Base-by-base conservation (phyloP, 2,797 vertebrate species). In the Steatocranus sp. region DNA sequence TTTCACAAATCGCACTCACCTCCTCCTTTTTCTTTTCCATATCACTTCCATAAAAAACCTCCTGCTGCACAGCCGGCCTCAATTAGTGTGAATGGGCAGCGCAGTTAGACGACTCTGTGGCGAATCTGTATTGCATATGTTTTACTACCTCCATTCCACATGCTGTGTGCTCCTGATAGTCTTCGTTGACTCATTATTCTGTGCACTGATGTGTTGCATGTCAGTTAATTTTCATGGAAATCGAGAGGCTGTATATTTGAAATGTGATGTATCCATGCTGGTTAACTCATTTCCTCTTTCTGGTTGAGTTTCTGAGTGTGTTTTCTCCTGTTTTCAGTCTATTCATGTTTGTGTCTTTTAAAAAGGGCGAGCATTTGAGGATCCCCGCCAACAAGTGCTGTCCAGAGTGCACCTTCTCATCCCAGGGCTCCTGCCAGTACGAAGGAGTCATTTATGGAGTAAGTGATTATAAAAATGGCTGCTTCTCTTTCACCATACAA, bases 351-450 rank as follows among this genome's bases (percentile, higher is more conserved):
- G 23, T 84, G 14, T 80, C 82, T 85, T 82, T 63, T 90, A 75
- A 23, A 43, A 41, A 99, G 98, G 98, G 98, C 3, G 97, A 98
- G 84, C 95, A 94, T 54, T 92, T 99, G 78, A 97, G 93, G 83
- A 97, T 98, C 86, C 92, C 95, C 12, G 92, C 97, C 86, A 97
- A 97, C 89, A 85, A 95, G 49, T 99, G 98, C 92, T 99, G 98
- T 80, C 98, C 98, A 0, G 93, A 96, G 83, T 99, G 98, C 80
- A 84, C 94, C 27, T 89, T 91, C 8, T 91, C 79, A 46, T 94
- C 93, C 0, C 80, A 94, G 32, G 96, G 93, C 46, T 96, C 94
- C 85, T 99, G 98, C 92, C 96, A 90, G 78, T 93, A 98, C 1
- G 92, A 97, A 83, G 97, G 97, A 86, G 87, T 87, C 75, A 87